Percentiles rank a stretch among this genome's conserved stretches.
phyloP scores from a whole-genome alignment of 2,797 vertebrate genomes.

The Schizopygopsis malacanthus region DNA sequence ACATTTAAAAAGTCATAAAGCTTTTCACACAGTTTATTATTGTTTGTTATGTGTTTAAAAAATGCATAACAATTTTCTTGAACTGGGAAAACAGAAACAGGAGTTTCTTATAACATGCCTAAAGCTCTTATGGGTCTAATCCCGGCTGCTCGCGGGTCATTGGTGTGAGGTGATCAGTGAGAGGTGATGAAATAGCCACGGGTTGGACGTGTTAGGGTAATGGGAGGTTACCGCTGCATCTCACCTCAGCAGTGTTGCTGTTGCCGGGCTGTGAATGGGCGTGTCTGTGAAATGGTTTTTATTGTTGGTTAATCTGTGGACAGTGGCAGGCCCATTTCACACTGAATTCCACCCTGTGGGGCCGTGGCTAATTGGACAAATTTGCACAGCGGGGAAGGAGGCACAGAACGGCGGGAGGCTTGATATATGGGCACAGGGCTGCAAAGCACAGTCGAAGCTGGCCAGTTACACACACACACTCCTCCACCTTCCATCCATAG shows the following conservation, averaged over 20 bases:
- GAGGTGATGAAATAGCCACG: conserved; percentile 74
- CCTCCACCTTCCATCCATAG: conserved; percentile 44
- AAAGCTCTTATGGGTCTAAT: conserved; percentile 78
- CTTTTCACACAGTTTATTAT: background rate
- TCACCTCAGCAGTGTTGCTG: conserved; percentile 73
- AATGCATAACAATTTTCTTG: background rate
- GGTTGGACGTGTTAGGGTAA: conserved; percentile 23
- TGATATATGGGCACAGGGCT: conserved; percentile 82
- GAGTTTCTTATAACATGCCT: conserved; percentile 76
- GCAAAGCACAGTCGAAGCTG: conserved; percentile 33
- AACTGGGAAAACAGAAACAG: conserved; percentile 65
- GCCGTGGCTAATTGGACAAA: conserved; percentile 97
- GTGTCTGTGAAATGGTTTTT: conserved; percentile 80
- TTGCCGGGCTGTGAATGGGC: conserved; percentile 74
- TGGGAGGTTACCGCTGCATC: conserved; percentile 62
- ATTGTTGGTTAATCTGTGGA: conserved; percentile 85
- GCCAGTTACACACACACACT: conserved; percentile 28
- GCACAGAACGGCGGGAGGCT: conserved; percentile 78
- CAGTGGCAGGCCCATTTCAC: conserved; percentile 87
- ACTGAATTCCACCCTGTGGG: conserved; percentile 85
- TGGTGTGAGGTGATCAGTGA: conserved; percentile 77
- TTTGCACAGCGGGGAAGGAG: conserved; percentile 92
- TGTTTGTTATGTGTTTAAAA: background rate
- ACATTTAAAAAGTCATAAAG: background rate
- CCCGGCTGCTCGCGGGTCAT: conserved; percentile 71